Base-by-base conservation (phyloP, 2,888 invertebrate species). In the Troides oblongomaculatus region DNA sequence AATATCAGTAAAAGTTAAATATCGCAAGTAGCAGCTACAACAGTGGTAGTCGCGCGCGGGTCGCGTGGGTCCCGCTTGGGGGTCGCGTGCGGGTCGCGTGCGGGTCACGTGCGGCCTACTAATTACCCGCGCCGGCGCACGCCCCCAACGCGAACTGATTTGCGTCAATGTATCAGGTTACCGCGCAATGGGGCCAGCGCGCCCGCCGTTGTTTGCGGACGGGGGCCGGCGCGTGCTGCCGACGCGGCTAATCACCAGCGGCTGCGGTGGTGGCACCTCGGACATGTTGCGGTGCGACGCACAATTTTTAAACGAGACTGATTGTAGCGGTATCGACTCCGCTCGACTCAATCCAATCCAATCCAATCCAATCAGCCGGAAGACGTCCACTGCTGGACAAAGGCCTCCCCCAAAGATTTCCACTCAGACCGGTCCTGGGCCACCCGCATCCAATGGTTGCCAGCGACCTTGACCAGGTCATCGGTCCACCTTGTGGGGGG, bases 11-110 rank as follows among this genome's bases (percentile, higher is more conserved):
- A 62, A 63, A 68, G 68, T 68, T 63, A 63, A 68, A 62, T 23
- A 43, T 67, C 21, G 23, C 23, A 46, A 62, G 53, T 66, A 5
- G 61, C 66, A 56, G 58, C 58, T 67, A 4, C 36, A 36, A 56
- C 58, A 25, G 56, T 17, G 56, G 7, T n/a, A 58, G 50, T 36
- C 63, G 53, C 39, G 39, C 30, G 6, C 21, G 64, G 53, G n/a
- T n/a, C 50, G 10, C n/a, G 60, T 56, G 56, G 50, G 61, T 23
- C 46, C n/a, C 72, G 60, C 71, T 71, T 62, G 72, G 59, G 69
- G 36, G 39, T 60, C 21, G 65, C 78, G 79, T 74, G 80, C 62
- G 75, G 62, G 68, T 23, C 76, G 72, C 82, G 83, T 75, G 82
- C 64, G 74, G 62, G 70, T 46, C 77, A 63, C 74, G 73, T 64